phyloP scores from a whole-genome alignment of 2,113 vertebrate species.

The Bostrychus sinensis region DNA sequence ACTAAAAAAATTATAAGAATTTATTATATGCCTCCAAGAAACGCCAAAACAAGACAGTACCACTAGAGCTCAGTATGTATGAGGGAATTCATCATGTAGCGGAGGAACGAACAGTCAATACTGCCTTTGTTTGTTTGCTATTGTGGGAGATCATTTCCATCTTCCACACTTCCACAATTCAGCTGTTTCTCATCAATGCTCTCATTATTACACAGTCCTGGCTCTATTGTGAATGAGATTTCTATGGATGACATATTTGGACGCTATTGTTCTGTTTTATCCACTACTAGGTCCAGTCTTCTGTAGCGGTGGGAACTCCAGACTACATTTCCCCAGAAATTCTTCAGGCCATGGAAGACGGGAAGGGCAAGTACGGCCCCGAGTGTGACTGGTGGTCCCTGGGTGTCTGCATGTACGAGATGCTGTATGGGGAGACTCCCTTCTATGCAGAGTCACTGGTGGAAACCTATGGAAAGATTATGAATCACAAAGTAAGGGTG shows the following conservation, averaged over 20 bases:
- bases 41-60: neutral
- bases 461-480: constrained; percentile 99
- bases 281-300: constrained; percentile 98
- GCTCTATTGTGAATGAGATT: neutral
- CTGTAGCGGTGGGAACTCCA: constrained; percentile 96
- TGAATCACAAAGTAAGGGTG: constrained; percentile 96
- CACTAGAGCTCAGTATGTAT: neutral
- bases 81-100: neutral
- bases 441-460: constrained; percentile 99
- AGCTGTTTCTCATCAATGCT: constrained; percentile 14
- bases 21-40: neutral
- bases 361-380: constrained; percentile 96
- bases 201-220: constrained; percentile 1
- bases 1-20: neutral
- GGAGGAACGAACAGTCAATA: constrained; percentile 1
- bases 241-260: neutral
- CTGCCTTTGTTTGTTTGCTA: constrained; percentile 26
- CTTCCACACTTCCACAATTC: constrained; percentile 12
- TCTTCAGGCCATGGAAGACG: constrained; percentile 98
- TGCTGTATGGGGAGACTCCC: constrained; percentile 98
- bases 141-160: constrained; percentile 12
- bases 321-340: constrained; percentile 99
- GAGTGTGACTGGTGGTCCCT: constrained; percentile 99
- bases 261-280: constrained; percentile 5
- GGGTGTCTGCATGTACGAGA: constrained; percentile 99